Evolutionary conservation across 53 echinoderm and acorn worm genomes (phyloP), one percentile per base, ranked within the genome.

Genomic region (Holothuria scabra): DNA sequence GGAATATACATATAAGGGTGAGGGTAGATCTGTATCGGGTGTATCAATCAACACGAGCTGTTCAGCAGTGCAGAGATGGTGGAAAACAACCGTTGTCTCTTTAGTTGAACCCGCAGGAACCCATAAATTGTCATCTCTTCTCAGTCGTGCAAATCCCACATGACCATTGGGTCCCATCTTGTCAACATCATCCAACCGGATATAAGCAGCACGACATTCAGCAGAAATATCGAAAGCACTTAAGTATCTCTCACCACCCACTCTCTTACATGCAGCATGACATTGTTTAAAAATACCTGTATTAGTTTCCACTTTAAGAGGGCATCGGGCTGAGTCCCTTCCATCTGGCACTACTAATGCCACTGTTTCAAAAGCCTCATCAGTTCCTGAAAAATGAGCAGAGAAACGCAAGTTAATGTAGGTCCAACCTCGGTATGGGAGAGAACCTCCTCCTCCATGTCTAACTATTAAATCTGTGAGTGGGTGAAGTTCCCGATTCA

Each of bases 371-470:
- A 35, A 35, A 35, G 35, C 35, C 35, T 35, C 35, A 35, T 35
- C 35, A 35, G 35, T 35, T 35, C 35, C 35, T 35, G 35, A 35
- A 35, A 35, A 35, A 4, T 35, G 35, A 35, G 35, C 35, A 35
- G 35, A 35, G 6, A 35, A 35, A 35, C 35, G 3, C 35, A 35
- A 35, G 35, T 35, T 35, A 35, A 35, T 35, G 6, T 35, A 35
- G 6, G 35, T 4, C 35, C 35, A 35, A 35, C 35, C 35, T 35
- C 6, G 3, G 35, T 35, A 35, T 35, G 35, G 35, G 6, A 35
- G 35, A 35, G 35, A 35, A 6, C 35, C 84, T 52, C 80, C 89
- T 21, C 93, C 90, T 12, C 90, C 93, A 87, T 93, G 93, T 28
- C 74, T 81, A 4, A 93, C 25, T 3, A 82, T 67, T 19, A 90